Conservation (phyloP, 2,113 vertebrate species). For the Siniperca knerii region DNA sequence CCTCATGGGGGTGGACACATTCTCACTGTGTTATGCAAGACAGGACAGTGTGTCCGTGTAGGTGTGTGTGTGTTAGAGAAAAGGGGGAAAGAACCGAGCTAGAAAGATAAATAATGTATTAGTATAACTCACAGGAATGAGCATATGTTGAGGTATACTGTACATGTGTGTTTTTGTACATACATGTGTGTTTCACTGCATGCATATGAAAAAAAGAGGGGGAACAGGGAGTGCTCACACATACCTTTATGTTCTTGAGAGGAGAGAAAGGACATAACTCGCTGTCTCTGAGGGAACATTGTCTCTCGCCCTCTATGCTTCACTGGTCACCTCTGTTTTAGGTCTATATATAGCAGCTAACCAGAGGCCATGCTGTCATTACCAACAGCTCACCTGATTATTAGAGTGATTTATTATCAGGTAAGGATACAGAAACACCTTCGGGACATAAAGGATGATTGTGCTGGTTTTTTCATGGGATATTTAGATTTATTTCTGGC, state of each 20-base stretch:
- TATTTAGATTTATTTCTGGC: conserved; percentile 22
- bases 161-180: not conserved
- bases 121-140: not conserved
- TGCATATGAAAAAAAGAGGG: not conserved
- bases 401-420: conserved; percentile 44
- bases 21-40: conserved; percentile 2
- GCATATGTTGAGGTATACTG: not conserved
- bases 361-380: conserved; percentile 48
- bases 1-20: conserved; percentile 5
- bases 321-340: conserved; percentile 59
- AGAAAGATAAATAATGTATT: not conserved
- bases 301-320: conserved; percentile 58
- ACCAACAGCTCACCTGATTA: conserved; percentile 58
- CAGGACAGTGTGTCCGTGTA: not conserved
- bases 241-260: conserved; percentile 22
- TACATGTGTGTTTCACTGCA: not conserved
- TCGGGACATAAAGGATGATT: not conserved
- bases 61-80: not conserved
- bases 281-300: conserved; percentile 47
- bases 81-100: not conserved
- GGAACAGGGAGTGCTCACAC: not conserved
- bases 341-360: conserved; percentile 61
- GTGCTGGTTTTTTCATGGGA: not conserved
- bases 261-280: conserved; percentile 30
- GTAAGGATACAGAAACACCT: conserved; percentile 17